These are phyloP conservation scores for Oligia strigilis DNA, from an alignment of 2,888 invertebrate genomes.

Conservation along the genomic window DNA sequence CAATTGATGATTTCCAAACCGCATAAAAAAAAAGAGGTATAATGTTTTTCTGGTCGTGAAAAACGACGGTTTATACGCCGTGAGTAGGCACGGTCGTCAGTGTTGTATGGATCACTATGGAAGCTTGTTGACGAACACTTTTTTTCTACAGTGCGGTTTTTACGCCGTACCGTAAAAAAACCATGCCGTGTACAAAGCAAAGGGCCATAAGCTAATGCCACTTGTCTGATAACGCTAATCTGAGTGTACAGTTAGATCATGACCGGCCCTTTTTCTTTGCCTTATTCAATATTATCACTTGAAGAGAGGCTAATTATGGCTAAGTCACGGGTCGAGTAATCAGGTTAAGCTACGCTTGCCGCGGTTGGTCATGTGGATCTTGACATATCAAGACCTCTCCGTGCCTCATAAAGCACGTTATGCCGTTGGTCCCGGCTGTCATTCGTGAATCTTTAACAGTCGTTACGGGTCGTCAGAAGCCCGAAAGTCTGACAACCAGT, in stretches of 20 bases:
- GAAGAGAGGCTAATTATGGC: no score
- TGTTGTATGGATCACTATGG: background rate
- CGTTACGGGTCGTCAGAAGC: no score
- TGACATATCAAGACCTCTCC: no score
- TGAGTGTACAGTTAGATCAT: background rate
- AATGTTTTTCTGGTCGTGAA: background rate
- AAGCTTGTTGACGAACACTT: background rate
- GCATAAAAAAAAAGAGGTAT: no score
- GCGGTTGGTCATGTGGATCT: no score
- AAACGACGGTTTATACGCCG: background rate
- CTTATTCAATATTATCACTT: background rate
- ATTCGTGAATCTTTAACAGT: no score
- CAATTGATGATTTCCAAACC: no score
- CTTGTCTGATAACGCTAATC: background rate
- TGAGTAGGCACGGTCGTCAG: background rate
- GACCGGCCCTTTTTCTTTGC: background rate
- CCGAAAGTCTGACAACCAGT: no score
- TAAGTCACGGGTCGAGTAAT: no score
- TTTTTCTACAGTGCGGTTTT: background rate
- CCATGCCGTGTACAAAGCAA: background rate
- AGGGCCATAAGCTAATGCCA: background rate
- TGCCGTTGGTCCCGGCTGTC: no score
- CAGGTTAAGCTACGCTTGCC: no score
- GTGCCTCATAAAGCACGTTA: no score
- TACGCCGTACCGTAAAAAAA: background rate